phyloP scores from a whole-genome alignment of 2,113 vertebrate genomes.

The Bettongia penicillata region DNA sequence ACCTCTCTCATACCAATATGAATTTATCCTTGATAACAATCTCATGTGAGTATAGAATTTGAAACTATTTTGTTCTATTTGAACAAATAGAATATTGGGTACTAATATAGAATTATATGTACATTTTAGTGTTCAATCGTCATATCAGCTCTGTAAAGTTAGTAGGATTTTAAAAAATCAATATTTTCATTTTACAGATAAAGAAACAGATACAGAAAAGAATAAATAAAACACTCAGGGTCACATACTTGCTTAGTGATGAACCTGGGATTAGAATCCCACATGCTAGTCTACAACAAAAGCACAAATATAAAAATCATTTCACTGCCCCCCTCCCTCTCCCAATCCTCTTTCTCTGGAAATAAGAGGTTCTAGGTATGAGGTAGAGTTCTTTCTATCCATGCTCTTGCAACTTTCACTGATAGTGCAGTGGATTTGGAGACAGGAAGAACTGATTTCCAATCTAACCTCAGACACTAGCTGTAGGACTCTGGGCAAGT shows the following conservation, averaged over 20 bases:
- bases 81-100: no score
- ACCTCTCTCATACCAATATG: constrained; percentile 11
- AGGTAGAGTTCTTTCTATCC: not conserved
- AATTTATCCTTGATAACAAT: not conserved
- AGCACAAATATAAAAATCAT: not conserved
- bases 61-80: not conserved
- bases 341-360: not conserved
- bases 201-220: not conserved
- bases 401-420: not conserved
- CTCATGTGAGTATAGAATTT: not conserved
- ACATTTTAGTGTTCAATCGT: constrained; percentile 7
- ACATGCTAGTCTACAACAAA: not conserved
- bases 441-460: not conserved
- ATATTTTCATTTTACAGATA: not conserved
- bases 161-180: not conserved
- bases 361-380: not conserved
- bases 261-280: not conserved
- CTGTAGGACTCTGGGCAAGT: not conserved
- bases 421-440: not conserved
- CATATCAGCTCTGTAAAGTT: not conserved
- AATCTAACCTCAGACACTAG: not conserved
- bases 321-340: not conserved
- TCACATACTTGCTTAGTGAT: not conserved
- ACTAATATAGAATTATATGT: not conserved
- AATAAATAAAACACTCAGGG: not conserved